Evolutionary conservation across 2,797 vertebrate genomes (phyloP).

Genomic region (Chloroceryle amazona): DNA sequence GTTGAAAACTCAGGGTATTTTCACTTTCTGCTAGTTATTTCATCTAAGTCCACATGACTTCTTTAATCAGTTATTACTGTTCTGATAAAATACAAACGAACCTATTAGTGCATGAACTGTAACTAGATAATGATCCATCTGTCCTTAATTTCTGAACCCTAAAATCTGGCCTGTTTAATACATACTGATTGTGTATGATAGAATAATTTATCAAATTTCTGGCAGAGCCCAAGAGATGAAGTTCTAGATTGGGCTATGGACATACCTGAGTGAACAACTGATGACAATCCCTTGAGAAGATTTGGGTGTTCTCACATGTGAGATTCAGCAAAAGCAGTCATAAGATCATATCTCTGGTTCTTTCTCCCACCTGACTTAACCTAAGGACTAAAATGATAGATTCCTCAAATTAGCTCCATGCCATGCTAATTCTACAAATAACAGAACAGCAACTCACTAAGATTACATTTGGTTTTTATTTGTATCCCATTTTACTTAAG

Average conservation of each 20-base stretch:
- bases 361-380: slow-evolving; percentile 34
- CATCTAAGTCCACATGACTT: neutral
- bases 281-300: neutral
- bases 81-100: neutral
- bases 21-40: neutral
- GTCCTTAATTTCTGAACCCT: neutral
- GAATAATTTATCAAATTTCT: slow-evolving; percentile 12
- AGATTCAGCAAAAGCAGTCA: slow-evolving; percentile 63
- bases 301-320: slow-evolving; percentile 62
- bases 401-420: neutral
- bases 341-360: slow-evolving; percentile 53
- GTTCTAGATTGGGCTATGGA: slow-evolving; percentile 19
- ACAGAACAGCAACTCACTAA: neutral
- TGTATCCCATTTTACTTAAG: neutral
- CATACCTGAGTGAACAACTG: slow-evolving; percentile 51
- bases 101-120: neutral
- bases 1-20: neutral
- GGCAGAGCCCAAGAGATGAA: neutral
- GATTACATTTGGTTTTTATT: neutral
- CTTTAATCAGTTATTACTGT: neutral
- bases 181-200: neutral
- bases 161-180: neutral
- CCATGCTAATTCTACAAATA: neutral
- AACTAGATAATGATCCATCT: neutral
- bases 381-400: neutral